Conservation (phyloP, 2,797 vertebrate genomes). For the Cossypha heuglini region DNA sequence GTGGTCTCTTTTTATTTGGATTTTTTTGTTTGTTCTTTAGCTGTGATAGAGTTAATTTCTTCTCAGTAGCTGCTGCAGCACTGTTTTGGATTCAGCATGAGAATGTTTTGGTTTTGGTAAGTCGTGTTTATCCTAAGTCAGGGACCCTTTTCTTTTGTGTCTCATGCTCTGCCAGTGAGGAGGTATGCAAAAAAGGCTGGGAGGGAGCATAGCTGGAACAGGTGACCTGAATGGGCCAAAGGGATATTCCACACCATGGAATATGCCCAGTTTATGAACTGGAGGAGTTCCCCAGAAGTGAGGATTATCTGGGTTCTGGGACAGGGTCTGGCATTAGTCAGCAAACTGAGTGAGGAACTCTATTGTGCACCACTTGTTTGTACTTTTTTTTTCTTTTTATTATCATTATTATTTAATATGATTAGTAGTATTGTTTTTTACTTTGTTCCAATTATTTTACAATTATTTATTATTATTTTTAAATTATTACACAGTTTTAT, state of each 20-base stretch:
- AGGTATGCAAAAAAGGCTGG: not conserved
- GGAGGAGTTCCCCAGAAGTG: not conserved
- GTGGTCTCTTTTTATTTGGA: not conserved
- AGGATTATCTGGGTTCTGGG: not conserved
- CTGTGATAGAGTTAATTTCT: not conserved
- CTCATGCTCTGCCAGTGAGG: not conserved
- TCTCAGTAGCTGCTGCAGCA: not conserved
- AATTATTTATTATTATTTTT: not conserved
- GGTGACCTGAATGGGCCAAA: not conserved
- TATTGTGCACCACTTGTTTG: not conserved
- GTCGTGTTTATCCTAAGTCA: not conserved
- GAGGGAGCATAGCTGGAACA: not conserved
- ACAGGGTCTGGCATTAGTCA: not conserved
- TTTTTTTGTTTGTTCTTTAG: not conserved
- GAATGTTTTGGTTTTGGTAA: not conserved
- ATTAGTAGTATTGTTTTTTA: not conserved
- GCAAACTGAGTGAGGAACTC: not conserved
- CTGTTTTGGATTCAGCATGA: not conserved
- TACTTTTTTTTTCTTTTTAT: accelerated
- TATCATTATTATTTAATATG: not conserved
- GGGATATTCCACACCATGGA: not conserved
- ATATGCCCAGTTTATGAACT: not conserved
- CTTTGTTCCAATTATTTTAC: not conserved
- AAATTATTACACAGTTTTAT: not conserved
- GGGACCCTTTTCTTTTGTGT: not conserved